Conservation (phyloP, 2,797 vertebrate species). For the Clamator glandarius region DNA sequence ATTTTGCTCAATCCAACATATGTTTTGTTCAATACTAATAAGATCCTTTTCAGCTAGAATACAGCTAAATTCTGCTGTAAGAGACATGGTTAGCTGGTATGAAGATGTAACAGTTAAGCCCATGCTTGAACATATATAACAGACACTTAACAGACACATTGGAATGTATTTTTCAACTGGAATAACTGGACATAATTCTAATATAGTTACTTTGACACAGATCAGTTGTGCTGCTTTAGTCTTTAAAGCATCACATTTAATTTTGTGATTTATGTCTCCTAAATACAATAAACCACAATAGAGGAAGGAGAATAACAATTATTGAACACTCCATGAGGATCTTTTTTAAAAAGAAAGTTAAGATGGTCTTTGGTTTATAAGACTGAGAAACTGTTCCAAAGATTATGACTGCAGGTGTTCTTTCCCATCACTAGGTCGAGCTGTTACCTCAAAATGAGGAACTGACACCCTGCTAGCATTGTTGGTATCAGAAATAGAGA, state of each 20-base stretch:
- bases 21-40: neutral
- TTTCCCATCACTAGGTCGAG: constrained; percentile 61
- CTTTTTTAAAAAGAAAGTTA: neutral
- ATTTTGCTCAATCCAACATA: neutral
- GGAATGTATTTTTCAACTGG: neutral
- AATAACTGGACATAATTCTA: neutral
- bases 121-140: neutral
- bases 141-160: neutral
- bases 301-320: neutral
- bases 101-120: neutral
- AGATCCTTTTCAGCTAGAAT: neutral
- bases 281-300: neutral
- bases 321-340: neutral
- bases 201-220: neutral
- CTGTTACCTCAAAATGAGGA: constrained; percentile 44
- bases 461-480: neutral
- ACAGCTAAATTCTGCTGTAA: neutral
- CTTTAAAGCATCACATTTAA: neutral
- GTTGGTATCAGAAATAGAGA: neutral
- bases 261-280: neutral
- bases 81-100: neutral
- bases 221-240: neutral
- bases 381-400: neutral
- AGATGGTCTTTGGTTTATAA: neutral
- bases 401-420: neutral